Conservation (phyloP, 2,797 vertebrate genomes). For the Propithecus deckenii region DNA sequence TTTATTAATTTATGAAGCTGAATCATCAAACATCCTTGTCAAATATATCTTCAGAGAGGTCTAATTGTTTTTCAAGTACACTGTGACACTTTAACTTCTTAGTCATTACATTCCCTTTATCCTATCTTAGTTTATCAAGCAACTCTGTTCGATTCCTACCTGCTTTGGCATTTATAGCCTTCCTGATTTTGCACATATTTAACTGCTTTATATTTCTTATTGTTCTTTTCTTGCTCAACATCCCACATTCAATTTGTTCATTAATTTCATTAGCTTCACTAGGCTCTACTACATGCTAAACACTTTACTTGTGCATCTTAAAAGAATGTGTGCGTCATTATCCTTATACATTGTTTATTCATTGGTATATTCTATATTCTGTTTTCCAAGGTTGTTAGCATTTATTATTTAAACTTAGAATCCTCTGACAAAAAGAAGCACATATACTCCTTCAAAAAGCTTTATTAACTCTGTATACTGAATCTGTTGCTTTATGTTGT, state of each 20-base stretch:
- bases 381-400: not conserved
- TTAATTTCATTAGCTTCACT: not conserved
- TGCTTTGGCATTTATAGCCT: not conserved
- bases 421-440: not conserved
- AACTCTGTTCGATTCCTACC: not conserved
- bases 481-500: constrained; percentile 5
- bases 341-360: not conserved
- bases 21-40: constrained; percentile 10
- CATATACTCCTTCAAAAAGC: not conserved
- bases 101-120: not conserved
- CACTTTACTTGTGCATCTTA: not conserved
- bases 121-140: not conserved
- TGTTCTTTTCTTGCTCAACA: not conserved
- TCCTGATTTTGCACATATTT: not conserved
- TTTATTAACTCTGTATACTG: not conserved
- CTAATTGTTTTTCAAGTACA: constrained; percentile 35
- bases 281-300: not conserved
- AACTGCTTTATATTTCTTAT: not conserved
- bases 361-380: not conserved
- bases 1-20: constrained; percentile 38
- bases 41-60: not conserved
- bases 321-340: not conserved
- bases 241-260: not conserved
- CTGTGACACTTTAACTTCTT: not conserved
- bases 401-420: not conserved